Conservation (phyloP, 2,888 invertebrate species). For the Apoda limacodes region DNA sequence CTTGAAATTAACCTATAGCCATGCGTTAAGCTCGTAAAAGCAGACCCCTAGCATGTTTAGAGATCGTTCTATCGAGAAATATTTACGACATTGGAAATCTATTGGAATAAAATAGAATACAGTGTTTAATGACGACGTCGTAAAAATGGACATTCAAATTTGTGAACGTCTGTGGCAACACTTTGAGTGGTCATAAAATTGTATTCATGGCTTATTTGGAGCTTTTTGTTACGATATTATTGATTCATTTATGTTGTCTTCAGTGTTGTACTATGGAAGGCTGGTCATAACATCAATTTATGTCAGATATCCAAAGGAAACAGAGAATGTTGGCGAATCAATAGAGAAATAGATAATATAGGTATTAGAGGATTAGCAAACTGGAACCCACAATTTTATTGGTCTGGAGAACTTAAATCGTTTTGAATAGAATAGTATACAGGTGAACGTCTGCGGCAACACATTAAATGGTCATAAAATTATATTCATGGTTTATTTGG, state of each 20-base stretch:
- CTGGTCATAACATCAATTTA: too few species aligned
- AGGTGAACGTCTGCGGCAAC: slow-evolving; percentile 23
- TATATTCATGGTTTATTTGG: slow-evolving; percentile 27
- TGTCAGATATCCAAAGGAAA: too few species aligned
- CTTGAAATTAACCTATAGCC: slow-evolving; percentile 33
- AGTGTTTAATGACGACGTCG: slow-evolving; percentile 25
- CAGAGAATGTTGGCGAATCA: too few species aligned
- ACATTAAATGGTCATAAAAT: slow-evolving; percentile 26
- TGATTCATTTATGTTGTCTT: too few species aligned
- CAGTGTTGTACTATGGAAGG: too few species aligned
- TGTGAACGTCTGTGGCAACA: slow-evolving; percentile 23
- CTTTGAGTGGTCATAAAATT: slow-evolving; percentile 27
- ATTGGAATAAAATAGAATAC: slow-evolving; percentile 27
- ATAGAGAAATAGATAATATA: too few species aligned
- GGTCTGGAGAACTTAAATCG: too few species aligned
- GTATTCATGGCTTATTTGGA: slow-evolving; percentile 26
- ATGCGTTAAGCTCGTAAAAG: slow-evolving; percentile 32
- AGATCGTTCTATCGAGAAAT: slow-evolving; percentile 18
- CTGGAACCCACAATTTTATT: too few species aligned
- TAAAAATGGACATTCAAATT: slow-evolving; percentile 35
- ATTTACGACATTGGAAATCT: slow-evolving; percentile 22
- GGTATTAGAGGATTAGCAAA: too few species aligned
- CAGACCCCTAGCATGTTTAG: slow-evolving; percentile 22
- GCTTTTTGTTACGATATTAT: neutral
- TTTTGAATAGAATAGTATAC: too few species aligned